A percentile compares a stretch with the other conserved stretches of the same genome.
Evolutionary conservation across 92 coral and sea anemone genomes (phyloP).

Genomic region (Nematostella vectensis): DNA sequence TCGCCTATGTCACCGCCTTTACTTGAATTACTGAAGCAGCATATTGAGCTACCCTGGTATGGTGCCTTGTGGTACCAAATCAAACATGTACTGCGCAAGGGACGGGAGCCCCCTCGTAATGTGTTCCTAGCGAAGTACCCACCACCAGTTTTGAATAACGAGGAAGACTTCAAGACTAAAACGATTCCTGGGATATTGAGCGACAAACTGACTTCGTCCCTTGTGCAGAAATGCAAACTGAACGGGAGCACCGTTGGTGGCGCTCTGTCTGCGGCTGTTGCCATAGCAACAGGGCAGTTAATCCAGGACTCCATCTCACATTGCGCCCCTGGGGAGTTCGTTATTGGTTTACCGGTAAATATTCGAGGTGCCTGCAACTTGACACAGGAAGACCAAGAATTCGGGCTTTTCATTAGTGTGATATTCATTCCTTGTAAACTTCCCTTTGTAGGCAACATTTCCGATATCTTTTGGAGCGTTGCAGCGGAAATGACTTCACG

Average conservation of each 20-base stretch:
- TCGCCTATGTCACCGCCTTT: conserved; percentile 25
- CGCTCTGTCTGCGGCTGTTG: neutral
- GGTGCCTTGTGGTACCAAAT: conserved; percentile 3
- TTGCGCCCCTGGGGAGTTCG: neutral
- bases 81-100: neutral
- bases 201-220: neutral
- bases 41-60: conserved; percentile 17
- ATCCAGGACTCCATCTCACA: neutral
- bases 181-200: neutral
- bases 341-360: neutral
- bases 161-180: conserved; percentile 7
- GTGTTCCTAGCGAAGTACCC: neutral
- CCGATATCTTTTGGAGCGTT: conserved; percentile 10
- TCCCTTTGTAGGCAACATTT: neutral
- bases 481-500: conserved; percentile 6
- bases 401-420: conserved; percentile 5
- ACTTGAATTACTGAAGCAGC: conserved; percentile 8
- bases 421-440: neutral
- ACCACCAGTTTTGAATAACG: neutral
- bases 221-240: neutral
- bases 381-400: neutral
- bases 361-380: neutral
- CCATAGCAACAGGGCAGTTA: neutral
- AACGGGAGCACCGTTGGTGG: neutral
- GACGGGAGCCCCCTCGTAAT: neutral